Evolutionary conservation across 2,113 vertebrate species (phyloP).

Genomic region (Epinephelus lanceolatus): DNA sequence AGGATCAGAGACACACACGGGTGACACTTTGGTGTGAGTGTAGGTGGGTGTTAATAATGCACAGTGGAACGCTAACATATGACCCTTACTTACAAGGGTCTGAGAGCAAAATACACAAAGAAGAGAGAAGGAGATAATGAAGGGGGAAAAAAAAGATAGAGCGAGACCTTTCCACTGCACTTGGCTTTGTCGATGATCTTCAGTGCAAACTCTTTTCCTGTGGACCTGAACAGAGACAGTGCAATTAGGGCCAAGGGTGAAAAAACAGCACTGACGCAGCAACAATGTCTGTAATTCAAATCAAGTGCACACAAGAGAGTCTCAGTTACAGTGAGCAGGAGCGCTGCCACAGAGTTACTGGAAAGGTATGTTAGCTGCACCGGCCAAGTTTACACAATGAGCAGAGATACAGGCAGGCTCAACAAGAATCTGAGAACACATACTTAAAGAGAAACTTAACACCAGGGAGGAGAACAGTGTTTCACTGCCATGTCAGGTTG

Average conservation of each 20-base stretch:
- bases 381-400: conserved; percentile 6
- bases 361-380: conserved; percentile 8
- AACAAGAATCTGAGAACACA: no score
- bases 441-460: background rate
- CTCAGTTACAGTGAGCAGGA: conserved; percentile 9
- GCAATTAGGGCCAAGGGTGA: conserved; percentile 39
- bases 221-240: conserved; percentile 85
- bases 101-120: background rate
- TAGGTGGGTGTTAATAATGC: conserved; percentile 49
- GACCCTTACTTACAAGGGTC: background rate
- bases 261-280: conserved; percentile 39
- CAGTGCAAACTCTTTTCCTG: conserved; percentile 96
- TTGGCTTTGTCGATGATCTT: conserved; percentile 99
- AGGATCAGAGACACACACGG: conserved; percentile 40
- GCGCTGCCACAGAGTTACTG: background rate
- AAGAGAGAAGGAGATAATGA: background rate
- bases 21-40: background rate
- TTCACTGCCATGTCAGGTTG: background rate
- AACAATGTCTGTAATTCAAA: conserved; percentile 37
- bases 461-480: background rate
- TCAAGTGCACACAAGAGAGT: conserved; percentile 32
- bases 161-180: conserved; percentile 93
- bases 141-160: background rate
- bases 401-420: conserved; percentile 4
- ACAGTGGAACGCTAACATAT: conserved; percentile 22